Conservation (phyloP, 2,113 vertebrate species). For the Pelmatolapia mariae region DNA sequence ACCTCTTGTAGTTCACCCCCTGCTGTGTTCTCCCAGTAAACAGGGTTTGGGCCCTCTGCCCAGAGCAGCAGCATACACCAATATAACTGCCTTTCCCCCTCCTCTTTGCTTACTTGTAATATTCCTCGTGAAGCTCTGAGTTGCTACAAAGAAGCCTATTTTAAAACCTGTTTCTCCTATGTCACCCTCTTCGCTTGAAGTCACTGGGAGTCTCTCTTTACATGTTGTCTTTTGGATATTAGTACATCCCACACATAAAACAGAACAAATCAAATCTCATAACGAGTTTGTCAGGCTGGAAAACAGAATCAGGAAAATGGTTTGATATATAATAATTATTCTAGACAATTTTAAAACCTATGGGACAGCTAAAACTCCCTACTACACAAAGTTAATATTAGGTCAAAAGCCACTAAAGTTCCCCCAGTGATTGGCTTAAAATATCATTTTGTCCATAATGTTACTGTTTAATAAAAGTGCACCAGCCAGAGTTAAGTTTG, state of each 20-base stretch:
- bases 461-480: neutral
- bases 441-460: neutral
- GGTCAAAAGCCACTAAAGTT: neutral
- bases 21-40: conserved; percentile 5
- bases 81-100: conserved; percentile 8
- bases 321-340: neutral
- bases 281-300: neutral
- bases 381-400: neutral
- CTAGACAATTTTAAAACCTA: neutral
- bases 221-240: conserved; percentile 16
- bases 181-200: conserved; percentile 19
- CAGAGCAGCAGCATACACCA: conserved; percentile 16
- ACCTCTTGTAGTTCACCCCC: neutral
- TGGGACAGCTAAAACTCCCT: neutral
- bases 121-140: conserved; percentile 6
- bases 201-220: neutral
- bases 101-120: neutral
- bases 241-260: neutral
- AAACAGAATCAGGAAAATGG: neutral
- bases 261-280: neutral
- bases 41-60: conserved; percentile 30
- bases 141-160: conserved; percentile 55
- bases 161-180: conserved; percentile 37
- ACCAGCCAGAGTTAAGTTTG: neutral
- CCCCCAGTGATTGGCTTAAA: neutral